Evolutionary conservation across 2,113 vertebrate species (phyloP), one percentile per base, ranked within the genome.

Genomic region (Anguilla japonica): DNA sequence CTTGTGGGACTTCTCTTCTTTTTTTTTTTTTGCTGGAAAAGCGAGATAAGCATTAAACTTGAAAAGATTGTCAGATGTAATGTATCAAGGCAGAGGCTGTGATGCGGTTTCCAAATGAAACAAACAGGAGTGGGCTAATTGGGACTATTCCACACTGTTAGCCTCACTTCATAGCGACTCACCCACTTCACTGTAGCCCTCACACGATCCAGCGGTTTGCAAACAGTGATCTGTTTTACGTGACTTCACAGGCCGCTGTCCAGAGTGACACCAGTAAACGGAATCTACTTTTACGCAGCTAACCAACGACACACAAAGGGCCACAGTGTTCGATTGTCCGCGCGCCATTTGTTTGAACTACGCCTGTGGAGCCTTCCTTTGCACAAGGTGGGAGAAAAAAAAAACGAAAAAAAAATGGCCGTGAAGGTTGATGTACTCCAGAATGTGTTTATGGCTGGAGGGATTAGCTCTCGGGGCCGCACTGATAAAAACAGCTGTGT

Each of bases 401-500:
- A 34, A 34, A 34, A 34, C 34, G 1, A 34, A 34, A 34, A 34
- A 34, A 41, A 41, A 80, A 39, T 3, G 67, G 40, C 75, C 43
- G 53, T 11, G 57, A 84, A n/a, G 43, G 84, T 9, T 53, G 56
- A 81, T 80, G 39, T 41, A 86, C 43, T 81, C 82, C 60, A 40
- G 75, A 83, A 3, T n/a, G 81, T 53, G 41, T 81, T 41, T 81
- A 57, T 20, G 41, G 87, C 63, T 57, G 41, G 83, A 34, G 56
- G 82, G 82, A 84, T 89, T 84, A 86, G 40, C 82, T 14, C 67
- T 41, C 80, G 18, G 82, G 50, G 29, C 40, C 46, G 34, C 53
- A 15, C 83, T 84, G 9, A 4, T 83, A 29, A 78, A 46, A 90
- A 87, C 87, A 91, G 89, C 91, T 89, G 85, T 84, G 85, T 41